Evolutionary conservation across 2,797 vertebrate species (phyloP).

Genomic region (Tapera naevia): DNA sequence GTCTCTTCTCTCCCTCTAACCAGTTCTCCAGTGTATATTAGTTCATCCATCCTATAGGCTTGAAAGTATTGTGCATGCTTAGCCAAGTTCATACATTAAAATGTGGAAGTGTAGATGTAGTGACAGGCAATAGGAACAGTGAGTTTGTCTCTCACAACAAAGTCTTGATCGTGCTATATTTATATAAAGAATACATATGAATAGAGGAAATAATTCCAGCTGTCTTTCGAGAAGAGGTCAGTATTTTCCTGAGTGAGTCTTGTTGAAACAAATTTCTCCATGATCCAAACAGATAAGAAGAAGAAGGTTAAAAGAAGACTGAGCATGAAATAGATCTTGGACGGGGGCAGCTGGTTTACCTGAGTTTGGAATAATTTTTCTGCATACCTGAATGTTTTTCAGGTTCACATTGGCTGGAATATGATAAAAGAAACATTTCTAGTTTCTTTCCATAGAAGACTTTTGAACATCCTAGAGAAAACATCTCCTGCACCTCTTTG

Average conservation of each 20-base stretch:
- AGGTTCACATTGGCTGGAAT: not conserved
- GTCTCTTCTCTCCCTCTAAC: not conserved
- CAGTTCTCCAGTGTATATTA: not conserved
- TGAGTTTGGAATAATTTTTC: not conserved
- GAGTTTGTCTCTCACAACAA: accelerated
- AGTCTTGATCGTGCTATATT: not conserved
- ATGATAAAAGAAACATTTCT: not conserved
- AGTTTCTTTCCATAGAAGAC: not conserved
- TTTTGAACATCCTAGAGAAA: not conserved
- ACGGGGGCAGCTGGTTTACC: not conserved
- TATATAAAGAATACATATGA: not conserved
- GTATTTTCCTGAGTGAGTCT: not conserved
- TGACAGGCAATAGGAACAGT: not conserved
- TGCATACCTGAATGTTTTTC: not conserved
- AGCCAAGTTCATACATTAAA: not conserved
- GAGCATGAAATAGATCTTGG: not conserved
- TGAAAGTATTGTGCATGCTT: not conserved
- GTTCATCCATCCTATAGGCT: not conserved
- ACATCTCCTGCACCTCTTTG: not conserved
- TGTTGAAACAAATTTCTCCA: not conserved
- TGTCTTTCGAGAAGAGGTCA: not conserved
- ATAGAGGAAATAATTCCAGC: not conserved
- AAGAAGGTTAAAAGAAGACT: not conserved
- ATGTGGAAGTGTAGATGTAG: not conserved
- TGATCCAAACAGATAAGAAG: not conserved